Evolutionary conservation across 1,140 invertebrate genomes (phyloP), one percentile per base, ranked within the genome.

Genomic region (Nephila pilipes): DNA sequence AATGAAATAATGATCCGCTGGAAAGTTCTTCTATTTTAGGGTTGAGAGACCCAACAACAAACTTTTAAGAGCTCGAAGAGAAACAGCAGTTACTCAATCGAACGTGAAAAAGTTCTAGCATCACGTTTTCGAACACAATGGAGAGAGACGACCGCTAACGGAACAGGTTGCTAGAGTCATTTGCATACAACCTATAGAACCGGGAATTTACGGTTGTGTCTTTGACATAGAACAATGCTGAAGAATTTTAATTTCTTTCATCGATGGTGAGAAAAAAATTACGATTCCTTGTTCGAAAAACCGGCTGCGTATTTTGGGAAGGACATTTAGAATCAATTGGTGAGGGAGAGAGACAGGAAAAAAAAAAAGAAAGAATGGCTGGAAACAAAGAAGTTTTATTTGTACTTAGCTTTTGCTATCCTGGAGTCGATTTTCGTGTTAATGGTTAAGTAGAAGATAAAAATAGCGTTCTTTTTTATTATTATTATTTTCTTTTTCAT

Each of bases 201-300:
- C 25, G 10, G 25, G 69, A 29, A 75, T 75, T 75, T 75, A 75
- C 69, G 29, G 69, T 29, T 16, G 69, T 32, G 69, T 75, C 69
- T 75, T 75, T 75, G 69, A 36, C 69, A 75, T 36, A 16, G 69
- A 75, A 75, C 69, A 75, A 75, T 75, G 69, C 69, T 75, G 14
- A 75, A 36, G 69, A 75, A 75, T 75, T 75, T 75, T 75, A 75
- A 75, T 75, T 75, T 36, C 69, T 36, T 32, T 75, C 69, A 75
- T 32, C 69, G 29, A 12, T 29, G 63, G 63, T 25, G 63, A 25
- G 63, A 65, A 65, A 65, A 65, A 65, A 65, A 65, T 65, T 29
- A 65, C n/a, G 25, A 65, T 65, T 65, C 63, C n/a, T 65, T 65
- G 63, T 65, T 65, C n/a, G 63, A 65, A 65, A 46, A n/a, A 1